Base-by-base conservation (phyloP, 1,140 invertebrate genomes). In the Leptinotarsa texana region DNA sequence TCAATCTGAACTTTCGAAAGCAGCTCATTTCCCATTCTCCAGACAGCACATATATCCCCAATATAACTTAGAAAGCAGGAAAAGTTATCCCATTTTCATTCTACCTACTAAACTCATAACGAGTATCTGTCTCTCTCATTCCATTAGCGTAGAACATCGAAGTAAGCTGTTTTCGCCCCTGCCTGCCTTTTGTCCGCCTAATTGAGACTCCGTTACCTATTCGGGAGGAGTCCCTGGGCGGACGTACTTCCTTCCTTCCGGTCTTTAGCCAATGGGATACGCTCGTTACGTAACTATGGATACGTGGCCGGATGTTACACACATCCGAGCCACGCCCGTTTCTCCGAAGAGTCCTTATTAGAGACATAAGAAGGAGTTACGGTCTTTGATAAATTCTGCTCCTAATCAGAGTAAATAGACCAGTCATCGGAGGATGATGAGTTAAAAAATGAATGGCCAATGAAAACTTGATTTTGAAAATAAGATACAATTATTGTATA, bases 231-330 rank as follows among this genome's bases (percentile, higher is more conserved):
- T 24, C 15, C 49, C 47, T 51, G 68, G 75, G 75, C 72, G 78
- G 74, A 75, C 42, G 63, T 51, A 22, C 70, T 77, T 77, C 75
- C 78, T 77, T 79, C 75, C 78, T 79, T 79, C 78, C 78, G 78
- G 75, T 75, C 18, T 77, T 79, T 79, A 75, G 71, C 78, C 78
- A 79, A 79, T 79, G 71, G 47, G 24, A 73, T 33, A 49, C 17
- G 62, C 71, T 63, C 17, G 33, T 73, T 73, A 73, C 71, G 71
- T 73, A 73, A 73, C 71, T 65, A 73, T 73, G 71, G 71, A 42
- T 73, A 73, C 71, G 71, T 27, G 47, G 18, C 62, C 61, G 27
- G 71, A 62, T 73, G 47, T 62, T 48, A 66, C 71, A 73, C 71
- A 73, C 47, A 51, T 73, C 62, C 21, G 13, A 13, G 71, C 61